Evolutionary conservation across 2,888 invertebrate species (phyloP).

Genomic region (Cryptus viduatorius): DNA sequence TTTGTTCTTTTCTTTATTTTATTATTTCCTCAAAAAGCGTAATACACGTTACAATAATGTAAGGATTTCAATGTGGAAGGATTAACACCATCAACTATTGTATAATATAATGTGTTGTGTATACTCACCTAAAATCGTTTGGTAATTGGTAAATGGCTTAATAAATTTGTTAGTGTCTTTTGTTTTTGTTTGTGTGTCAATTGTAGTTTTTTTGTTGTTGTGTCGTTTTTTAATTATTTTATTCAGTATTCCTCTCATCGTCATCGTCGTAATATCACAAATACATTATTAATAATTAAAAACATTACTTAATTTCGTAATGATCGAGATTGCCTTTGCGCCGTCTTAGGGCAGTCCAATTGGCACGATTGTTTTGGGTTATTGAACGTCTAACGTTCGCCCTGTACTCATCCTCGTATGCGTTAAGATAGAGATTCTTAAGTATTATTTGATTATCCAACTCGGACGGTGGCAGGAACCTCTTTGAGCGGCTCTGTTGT

Average conservation of each 20-base stretch:
- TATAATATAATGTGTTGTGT: conserved; percentile 77
- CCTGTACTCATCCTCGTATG: conserved; percentile 82
- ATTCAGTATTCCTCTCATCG: conserved; percentile 37
- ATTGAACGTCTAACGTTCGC: conserved; percentile 83
- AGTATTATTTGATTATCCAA: conserved; percentile 83
- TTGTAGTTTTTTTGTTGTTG: conserved; percentile 35
- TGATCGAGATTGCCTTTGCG: conserved; percentile 79
- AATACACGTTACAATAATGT: conserved; percentile 82
- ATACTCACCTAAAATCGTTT: conserved; percentile 83
- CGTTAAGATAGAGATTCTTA: conserved; percentile 82
- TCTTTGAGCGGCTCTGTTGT: conserved; percentile 81
- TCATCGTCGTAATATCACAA: conserved; percentile 80
- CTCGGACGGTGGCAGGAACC: conserved; percentile 79
- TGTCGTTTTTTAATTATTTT: conserved; percentile 35
- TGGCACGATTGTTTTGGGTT: conserved; percentile 75
- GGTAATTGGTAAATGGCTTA: conserved; percentile 81
- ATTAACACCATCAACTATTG: conserved; percentile 80
- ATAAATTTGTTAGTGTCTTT: conserved; percentile 75
- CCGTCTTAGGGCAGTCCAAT: conserved; percentile 75
- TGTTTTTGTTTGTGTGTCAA: conserved; percentile 46
- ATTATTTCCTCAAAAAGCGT: conserved; percentile 83
- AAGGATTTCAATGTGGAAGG: conserved; percentile 81
- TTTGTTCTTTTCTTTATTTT: conserved; percentile 59
- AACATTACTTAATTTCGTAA: conserved; percentile 77
- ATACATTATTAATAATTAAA: conserved; percentile 74